A percentile compares a stretch with the other conserved stretches of the same genome.
phyloP scores from a whole-genome alignment of 2,797 vertebrate species.

The Streptopelia turtur region DNA sequence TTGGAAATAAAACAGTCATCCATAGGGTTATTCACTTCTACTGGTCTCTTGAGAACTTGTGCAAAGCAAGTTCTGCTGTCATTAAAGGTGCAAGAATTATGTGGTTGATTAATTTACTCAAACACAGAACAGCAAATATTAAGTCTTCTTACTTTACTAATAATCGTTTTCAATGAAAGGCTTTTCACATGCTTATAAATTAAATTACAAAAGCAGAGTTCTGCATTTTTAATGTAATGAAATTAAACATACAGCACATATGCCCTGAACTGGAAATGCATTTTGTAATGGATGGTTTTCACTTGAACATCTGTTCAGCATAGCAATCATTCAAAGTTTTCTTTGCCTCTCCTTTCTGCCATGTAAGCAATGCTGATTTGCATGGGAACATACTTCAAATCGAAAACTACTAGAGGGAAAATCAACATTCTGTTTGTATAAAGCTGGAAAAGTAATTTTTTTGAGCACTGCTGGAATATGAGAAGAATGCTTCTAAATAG shows the following conservation, averaged over 20 bases:
- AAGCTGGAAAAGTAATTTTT: not conserved
- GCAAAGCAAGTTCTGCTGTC: not conserved
- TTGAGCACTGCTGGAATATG: not conserved
- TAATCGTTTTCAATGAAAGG: not conserved
- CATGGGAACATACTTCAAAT: not conserved
- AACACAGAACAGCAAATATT: not conserved
- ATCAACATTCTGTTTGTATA: not conserved
- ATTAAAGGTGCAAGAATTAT: not conserved
- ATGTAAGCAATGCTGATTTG: not conserved
- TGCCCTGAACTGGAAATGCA: not conserved
- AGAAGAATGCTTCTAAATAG: not conserved
- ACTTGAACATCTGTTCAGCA: not conserved
- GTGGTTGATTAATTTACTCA: constrained; percentile 15
- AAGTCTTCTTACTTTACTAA: not conserved
- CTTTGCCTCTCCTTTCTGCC: not conserved
- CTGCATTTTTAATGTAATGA: not conserved
- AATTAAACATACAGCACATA: not conserved
- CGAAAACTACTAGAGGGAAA: not conserved
- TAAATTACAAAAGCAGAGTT: not conserved
- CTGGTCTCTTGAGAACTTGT: not conserved
- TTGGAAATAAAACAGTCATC: not conserved
- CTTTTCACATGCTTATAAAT: constrained; percentile 4
- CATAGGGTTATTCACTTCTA: not conserved
- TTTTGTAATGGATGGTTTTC: not conserved
- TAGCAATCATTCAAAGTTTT: not conserved